These are phyloP conservation scores for Netelia virgata DNA, from an alignment of 2,888 invertebrate genomes.

Conservation along the genomic window DNA sequence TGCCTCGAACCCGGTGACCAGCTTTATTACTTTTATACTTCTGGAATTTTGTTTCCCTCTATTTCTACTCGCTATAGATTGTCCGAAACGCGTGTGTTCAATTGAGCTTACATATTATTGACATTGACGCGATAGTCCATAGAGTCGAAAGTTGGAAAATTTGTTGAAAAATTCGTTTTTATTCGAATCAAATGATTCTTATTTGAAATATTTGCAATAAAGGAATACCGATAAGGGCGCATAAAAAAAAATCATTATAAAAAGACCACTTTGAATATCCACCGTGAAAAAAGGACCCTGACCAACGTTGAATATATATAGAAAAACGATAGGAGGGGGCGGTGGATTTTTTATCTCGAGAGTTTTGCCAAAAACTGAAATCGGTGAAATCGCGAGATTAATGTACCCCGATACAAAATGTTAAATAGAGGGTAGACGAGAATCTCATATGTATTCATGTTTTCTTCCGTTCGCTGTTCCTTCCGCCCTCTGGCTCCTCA, in stretches of 20 bases:
- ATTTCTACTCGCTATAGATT: neutral
- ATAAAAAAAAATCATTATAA: no score
- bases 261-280: no score
- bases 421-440: conserved; percentile 27
- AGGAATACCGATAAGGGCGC: no score
- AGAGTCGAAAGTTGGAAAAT: neutral
- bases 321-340: neutral
- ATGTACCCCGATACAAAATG: conserved; percentile 38
- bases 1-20: neutral
- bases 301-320: conserved; percentile 11
- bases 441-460: conserved; percentile 49
- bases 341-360: neutral
- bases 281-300: neutral
- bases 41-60: conserved; percentile 11
- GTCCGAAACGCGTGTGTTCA: neutral
- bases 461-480: conserved; percentile 9
- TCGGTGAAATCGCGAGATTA: conserved; percentile 36
- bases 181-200: no score
- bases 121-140: neutral
- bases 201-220: no score
- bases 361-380: conserved; percentile 3
- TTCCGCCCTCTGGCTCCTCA: conserved; percentile 27
- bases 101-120: neutral
- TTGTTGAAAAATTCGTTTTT: neutral
- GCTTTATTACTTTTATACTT: conserved; percentile 31